A percentile compares a stretch with the other conserved stretches of the same genome.
These are phyloP conservation scores for Xestia c-nigrum DNA, from an alignment of 2,888 invertebrate genomes.

Conservation along the genomic window DNA sequence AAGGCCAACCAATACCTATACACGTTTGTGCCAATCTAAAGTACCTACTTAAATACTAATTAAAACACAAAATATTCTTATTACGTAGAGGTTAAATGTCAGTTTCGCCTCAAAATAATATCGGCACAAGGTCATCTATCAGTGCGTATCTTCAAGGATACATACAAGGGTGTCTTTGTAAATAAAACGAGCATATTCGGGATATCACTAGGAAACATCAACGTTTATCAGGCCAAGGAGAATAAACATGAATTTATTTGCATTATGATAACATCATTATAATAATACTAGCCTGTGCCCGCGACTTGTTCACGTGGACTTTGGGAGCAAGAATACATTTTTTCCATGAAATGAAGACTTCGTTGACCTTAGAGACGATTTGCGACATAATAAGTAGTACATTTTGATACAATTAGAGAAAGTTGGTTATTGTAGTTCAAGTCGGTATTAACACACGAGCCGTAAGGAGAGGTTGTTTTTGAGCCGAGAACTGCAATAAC, in stretches of 20 bases:
- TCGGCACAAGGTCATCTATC: constrained; percentile 62
- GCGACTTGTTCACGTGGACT: constrained; percentile 11
- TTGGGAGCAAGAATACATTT: neutral
- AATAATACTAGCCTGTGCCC: constrained; percentile 35
- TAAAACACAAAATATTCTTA: neutral
- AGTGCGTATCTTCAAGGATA: constrained; percentile 47
- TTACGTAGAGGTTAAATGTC: constrained; percentile 23
- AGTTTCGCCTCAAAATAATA: constrained; percentile 47
- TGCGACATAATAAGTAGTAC: no score
- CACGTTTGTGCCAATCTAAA: neutral
- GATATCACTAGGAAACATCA: constrained; percentile 48
- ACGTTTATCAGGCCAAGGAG: constrained; percentile 62
- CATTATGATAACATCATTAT: constrained; percentile 45
- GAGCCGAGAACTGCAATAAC: no score
- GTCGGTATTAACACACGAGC: no score
- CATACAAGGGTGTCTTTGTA: constrained; percentile 58
- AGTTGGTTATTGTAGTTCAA: no score
- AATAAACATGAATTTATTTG: constrained; percentile 56
- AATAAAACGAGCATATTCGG: constrained; percentile 54
- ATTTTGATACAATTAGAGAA: no score
- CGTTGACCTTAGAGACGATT: neutral
- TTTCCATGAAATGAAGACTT: neutral
- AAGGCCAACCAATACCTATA: neutral
- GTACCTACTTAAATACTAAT: neutral
- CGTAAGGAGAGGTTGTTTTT: no score